Evolutionary conservation across 2,888 invertebrate species (phyloP).

Genomic region (Nymphalis polychloros): DNA sequence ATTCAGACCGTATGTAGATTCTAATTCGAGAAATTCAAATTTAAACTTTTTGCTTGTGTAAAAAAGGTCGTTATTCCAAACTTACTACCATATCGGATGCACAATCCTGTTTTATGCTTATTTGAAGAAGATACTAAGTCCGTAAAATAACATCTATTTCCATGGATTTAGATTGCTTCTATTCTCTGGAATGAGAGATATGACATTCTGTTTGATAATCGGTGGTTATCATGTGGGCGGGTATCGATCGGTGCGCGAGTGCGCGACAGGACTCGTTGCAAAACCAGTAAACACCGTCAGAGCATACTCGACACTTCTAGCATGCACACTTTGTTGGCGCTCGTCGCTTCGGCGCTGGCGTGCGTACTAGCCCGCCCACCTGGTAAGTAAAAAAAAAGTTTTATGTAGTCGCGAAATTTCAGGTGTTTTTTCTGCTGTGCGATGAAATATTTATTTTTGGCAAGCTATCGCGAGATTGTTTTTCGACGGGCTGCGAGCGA

Average conservation of each 20-base stretch:
- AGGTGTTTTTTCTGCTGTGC: constrained; percentile 27
- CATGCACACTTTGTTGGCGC: constrained; percentile 57
- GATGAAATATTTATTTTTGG: constrained; percentile 5
- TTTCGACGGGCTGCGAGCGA: constrained; percentile 10
- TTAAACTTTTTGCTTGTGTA: constrained; percentile 12
- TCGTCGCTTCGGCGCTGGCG: constrained; percentile 53
- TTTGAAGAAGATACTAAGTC: constrained; percentile 19
- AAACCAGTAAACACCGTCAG: constrained; percentile 56
- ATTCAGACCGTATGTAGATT: constrained; percentile 19
- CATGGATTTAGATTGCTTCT: constrained; percentile 13
- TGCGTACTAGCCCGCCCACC: constrained; percentile 57
- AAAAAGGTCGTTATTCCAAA: constrained; percentile 9
- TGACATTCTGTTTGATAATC: constrained; percentile 29
- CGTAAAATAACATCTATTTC: constrained; percentile 14
- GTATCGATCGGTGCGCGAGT: constrained; percentile 74
- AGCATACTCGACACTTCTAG: constrained; percentile 43
- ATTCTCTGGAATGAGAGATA: constrained; percentile 11
- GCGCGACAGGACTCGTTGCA: constrained; percentile 53
- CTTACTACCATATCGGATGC: constrained; percentile 29
- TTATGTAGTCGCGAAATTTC: constrained; percentile 11
- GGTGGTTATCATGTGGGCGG: constrained; percentile 69
- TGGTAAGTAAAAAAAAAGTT: constrained; percentile 52
- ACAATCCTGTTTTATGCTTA: constrained; percentile 23
- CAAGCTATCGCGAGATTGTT: constrained; percentile 16
- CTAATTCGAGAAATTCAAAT: constrained; percentile 1